Percentiles rank a stretch among this genome's conserved stretches.
phyloP scores from a whole-genome alignment of 2,888 invertebrate genomes.

The Dusona sp. region DNA sequence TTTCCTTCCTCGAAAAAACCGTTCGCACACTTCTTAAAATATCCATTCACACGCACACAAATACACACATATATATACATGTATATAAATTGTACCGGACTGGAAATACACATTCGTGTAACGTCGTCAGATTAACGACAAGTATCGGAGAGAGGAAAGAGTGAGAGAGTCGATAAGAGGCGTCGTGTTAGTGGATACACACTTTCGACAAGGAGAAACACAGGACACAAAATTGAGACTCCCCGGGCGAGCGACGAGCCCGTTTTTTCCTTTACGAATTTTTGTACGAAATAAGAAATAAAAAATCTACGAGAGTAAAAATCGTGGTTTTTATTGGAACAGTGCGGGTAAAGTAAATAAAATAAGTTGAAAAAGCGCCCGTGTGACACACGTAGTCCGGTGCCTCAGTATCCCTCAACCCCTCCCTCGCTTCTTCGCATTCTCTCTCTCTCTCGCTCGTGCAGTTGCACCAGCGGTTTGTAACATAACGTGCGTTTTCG shows the following conservation, averaged over 20 bases:
- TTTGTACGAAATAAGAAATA: conserved; percentile 29
- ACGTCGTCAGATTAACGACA: conserved; percentile 55
- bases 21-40: background rate
- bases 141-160: conserved; percentile 42
- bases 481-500: conserved; percentile 55
- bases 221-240: conserved; percentile 37
- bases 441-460: conserved; percentile 32
- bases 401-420: conserved; percentile 33
- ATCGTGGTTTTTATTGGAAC: background rate
- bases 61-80: conserved; percentile 2
- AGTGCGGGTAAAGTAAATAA: background rate
- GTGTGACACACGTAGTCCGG: conserved; percentile 55
- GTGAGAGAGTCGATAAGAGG: conserved; percentile 50
- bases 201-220: conserved; percentile 36
- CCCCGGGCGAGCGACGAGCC: conserved; percentile 57
- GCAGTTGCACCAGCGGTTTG: conserved; percentile 54
- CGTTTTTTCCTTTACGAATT: conserved; percentile 45
- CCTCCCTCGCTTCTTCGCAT: conserved; percentile 28
- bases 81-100: conserved; percentile 34
- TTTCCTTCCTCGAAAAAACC: conserved; percentile 19
- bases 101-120: conserved; percentile 49
- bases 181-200: conserved; percentile 57
- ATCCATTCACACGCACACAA: background rate
- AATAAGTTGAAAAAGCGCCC: conserved; percentile 7
- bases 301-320: background rate